phyloP scores from a whole-genome alignment of 2,113 vertebrate genomes.

The Turnix velox region DNA sequence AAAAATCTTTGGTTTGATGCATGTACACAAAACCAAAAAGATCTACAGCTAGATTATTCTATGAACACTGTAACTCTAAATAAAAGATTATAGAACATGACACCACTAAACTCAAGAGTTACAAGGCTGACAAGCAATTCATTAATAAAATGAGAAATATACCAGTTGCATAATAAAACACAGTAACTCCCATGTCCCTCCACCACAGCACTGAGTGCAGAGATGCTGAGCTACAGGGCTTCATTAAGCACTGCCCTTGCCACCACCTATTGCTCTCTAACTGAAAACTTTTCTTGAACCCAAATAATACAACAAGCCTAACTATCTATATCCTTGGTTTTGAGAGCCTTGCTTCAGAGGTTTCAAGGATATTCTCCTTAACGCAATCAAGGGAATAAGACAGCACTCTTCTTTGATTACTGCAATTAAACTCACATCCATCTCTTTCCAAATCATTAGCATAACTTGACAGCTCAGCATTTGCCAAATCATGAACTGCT shows the following conservation, averaged over 20 bases:
- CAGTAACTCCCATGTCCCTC: not conserved
- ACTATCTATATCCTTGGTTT: not conserved
- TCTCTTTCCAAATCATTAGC: constrained; percentile 51
- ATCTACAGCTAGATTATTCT: not conserved
- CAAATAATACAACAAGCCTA: not conserved
- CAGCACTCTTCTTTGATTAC: constrained; percentile 33
- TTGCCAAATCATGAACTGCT: not conserved
- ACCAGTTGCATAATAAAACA: not conserved
- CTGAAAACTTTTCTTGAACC: not conserved
- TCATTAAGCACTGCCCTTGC: not conserved
- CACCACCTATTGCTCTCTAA: not conserved
- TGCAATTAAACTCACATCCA: constrained; percentile 53
- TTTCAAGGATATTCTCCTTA: constrained; percentile 7
- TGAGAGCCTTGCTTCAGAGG: not conserved
- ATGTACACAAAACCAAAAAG: not conserved
- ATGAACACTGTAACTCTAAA: not conserved
- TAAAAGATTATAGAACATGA: not conserved
- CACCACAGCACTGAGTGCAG: not conserved
- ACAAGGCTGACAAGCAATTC: not conserved
- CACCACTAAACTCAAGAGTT: not conserved
- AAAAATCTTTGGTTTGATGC: not conserved
- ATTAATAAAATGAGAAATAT: not conserved
- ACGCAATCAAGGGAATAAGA: not conserved
- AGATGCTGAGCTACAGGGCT: not conserved
- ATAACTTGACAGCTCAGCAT: constrained; percentile 16